Evolutionary conservation across 2,113 vertebrate species (phyloP).

Genomic region (Oncorhynchus keta): DNA sequence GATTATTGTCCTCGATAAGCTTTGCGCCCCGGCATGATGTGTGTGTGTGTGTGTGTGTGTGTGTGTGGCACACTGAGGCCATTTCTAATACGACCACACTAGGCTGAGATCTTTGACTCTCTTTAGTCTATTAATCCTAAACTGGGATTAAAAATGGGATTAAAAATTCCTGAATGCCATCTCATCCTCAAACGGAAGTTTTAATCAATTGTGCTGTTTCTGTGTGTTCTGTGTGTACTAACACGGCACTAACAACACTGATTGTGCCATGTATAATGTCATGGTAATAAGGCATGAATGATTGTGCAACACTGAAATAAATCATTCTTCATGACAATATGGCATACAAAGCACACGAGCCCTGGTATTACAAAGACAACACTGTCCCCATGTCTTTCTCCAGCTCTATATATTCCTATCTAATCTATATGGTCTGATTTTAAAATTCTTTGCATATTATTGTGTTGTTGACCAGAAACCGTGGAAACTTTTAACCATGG

Average conservation of each 20-base stretch:
- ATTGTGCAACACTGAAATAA: too few species aligned
- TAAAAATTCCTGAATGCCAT: constrained; percentile 62
- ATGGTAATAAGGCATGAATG: not conserved
- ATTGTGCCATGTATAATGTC: too few species aligned
- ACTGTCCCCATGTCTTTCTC: not conserved
- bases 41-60: not conserved
- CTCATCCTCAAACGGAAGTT: constrained; percentile 60
- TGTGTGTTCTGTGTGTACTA: constrained; percentile 10
- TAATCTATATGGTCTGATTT: not conserved
- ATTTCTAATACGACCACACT: not conserved
- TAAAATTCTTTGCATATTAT: not conserved
- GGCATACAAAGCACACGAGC: not conserved
- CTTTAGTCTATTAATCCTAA: constrained; percentile 71
- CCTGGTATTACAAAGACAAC: too few species aligned
- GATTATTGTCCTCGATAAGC: not conserved
- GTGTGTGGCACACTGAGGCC: not conserved
- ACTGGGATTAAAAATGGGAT: constrained; percentile 67
- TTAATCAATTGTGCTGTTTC: not conserved
- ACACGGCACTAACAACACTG: not conserved
- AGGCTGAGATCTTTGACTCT: constrained; percentile 15
- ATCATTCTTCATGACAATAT: too few species aligned
- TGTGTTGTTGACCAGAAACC: not conserved
- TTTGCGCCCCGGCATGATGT: not conserved
- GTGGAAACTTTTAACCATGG: too few species aligned
- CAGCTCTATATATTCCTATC: constrained; percentile 7